Percentiles rank a stretch among this genome's conserved stretches.
These are phyloP conservation scores for Aphaenogaster ashmeadi DNA, from an alignment of 1,140 invertebrate genomes.

Conservation along the genomic window DNA sequence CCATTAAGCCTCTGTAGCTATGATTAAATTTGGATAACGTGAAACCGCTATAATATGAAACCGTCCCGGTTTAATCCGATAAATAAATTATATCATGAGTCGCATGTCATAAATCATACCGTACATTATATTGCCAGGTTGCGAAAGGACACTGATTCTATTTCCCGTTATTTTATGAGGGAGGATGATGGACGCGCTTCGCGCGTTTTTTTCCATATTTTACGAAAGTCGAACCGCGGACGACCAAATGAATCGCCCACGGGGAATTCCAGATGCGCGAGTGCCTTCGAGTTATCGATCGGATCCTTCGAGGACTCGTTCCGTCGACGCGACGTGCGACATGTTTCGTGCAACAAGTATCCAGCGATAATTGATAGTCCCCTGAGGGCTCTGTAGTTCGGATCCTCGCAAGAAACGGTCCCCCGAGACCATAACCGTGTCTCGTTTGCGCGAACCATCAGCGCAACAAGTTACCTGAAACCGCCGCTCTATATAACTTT, in stretches of 20 bases:
- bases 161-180: neutral
- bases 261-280: neutral
- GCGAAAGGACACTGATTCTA: neutral
- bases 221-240: neutral
- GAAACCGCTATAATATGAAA: slow-evolving; percentile 9
- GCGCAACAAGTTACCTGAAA: slow-evolving; percentile 48
- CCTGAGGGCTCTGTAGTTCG: neutral
- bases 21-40: slow-evolving; percentile 23
- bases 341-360: slow-evolving; percentile 53
- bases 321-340: neutral
- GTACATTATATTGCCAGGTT: neutral
- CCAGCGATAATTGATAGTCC: neutral
- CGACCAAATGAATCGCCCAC: neutral
- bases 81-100: neutral
- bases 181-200: neutral
- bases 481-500: neutral
- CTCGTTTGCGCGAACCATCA: slow-evolving; percentile 10
- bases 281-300: slow-evolving; percentile 31
- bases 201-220: neutral
- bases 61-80: neutral
- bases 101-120: neutral
- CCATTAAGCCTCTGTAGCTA: neutral
- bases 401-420: slow-evolving; percentile 4
- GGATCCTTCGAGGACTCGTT: slow-evolving; percentile 12
- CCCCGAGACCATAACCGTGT: neutral